phyloP scores from a whole-genome alignment of 1,140 invertebrate species.

The Tetranychus cinnabarinus region DNA sequence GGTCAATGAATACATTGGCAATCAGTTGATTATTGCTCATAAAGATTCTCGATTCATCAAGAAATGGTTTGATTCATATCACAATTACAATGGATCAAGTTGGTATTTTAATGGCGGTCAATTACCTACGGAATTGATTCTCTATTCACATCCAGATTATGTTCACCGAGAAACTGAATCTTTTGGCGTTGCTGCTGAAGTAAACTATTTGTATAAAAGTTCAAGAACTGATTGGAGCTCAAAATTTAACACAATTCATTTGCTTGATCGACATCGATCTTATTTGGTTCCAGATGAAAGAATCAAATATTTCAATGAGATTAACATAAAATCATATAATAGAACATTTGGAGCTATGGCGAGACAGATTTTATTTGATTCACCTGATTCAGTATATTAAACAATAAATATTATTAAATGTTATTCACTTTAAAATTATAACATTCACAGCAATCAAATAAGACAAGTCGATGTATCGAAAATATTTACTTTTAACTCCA shows the following conservation, averaged over 20 bases:
- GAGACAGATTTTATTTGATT: conserved; percentile 11
- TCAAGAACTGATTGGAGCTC: neutral
- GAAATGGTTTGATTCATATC: conserved; percentile 17
- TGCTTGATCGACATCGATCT: conserved; percentile 16
- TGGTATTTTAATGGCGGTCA: conserved; percentile 21
- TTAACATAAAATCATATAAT: conserved; percentile 17
- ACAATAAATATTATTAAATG: too few relatives aligned
- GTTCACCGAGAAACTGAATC: conserved; percentile 16
- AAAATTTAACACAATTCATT: conserved; percentile 16
- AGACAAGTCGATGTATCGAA: too few relatives aligned
- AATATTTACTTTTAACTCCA: too few relatives aligned
- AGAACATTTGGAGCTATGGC: conserved; percentile 20
- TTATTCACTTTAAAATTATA: neutral
- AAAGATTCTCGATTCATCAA: conserved; percentile 17
- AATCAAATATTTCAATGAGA: conserved; percentile 15
- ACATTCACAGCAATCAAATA: too few relatives aligned
- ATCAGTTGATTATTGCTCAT: conserved; percentile 17
- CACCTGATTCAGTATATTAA: too few relatives aligned
- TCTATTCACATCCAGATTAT: conserved; percentile 13
- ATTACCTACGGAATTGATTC: conserved; percentile 15
- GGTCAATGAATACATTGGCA: conserved; percentile 12
- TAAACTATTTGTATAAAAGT: conserved; percentile 12
- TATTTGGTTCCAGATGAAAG: conserved; percentile 12
- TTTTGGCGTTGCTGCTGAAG: conserved; percentile 17
- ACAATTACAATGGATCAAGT: conserved; percentile 12